Percentiles rank a stretch among this genome's conserved stretches.
Evolutionary conservation across 2,888 invertebrate species (phyloP).

Genomic region (Podotricha telesiphe): DNA sequence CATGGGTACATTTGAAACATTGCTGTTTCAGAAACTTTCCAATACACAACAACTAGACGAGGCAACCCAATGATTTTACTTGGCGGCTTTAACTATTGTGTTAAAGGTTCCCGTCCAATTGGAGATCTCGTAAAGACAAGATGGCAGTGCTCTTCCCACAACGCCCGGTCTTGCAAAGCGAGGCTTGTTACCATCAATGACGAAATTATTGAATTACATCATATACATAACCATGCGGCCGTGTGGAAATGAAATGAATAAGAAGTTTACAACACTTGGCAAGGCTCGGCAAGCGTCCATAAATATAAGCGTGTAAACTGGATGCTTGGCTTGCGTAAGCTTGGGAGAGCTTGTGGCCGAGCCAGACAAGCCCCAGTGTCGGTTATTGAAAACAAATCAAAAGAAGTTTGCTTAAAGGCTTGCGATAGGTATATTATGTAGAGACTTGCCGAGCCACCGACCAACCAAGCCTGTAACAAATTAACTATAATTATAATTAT

Average conservation of each 20-base stretch:
- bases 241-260: background rate
- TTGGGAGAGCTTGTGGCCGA: too few species aligned
- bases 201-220: slow-evolving; percentile 37
- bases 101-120: slow-evolving; percentile 32
- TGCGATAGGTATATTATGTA: too few species aligned
- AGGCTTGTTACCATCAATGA: slow-evolving; percentile 43
- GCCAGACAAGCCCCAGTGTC: too few species aligned
- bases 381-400: too few species aligned
- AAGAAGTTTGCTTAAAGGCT: too few species aligned
- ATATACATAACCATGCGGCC: slow-evolving; percentile 36
- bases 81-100: slow-evolving; percentile 50
- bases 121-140: slow-evolving; percentile 41
- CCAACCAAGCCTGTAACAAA: too few species aligned
- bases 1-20: background rate
- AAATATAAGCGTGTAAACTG: too few species aligned
- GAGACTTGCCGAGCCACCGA: too few species aligned
- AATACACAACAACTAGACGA: slow-evolving; percentile 44
- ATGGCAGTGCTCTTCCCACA: slow-evolving; percentile 53
- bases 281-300: too few species aligned
- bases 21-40: slow-evolving; percentile 21
- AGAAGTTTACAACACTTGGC: too few species aligned
- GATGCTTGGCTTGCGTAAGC: too few species aligned
- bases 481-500: too few species aligned
- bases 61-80: slow-evolving; percentile 53
- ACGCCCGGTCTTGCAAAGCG: slow-evolving; percentile 47